Conservation (phyloP, 2,888 invertebrate genomes). For the Clanis bilineata region DNA sequence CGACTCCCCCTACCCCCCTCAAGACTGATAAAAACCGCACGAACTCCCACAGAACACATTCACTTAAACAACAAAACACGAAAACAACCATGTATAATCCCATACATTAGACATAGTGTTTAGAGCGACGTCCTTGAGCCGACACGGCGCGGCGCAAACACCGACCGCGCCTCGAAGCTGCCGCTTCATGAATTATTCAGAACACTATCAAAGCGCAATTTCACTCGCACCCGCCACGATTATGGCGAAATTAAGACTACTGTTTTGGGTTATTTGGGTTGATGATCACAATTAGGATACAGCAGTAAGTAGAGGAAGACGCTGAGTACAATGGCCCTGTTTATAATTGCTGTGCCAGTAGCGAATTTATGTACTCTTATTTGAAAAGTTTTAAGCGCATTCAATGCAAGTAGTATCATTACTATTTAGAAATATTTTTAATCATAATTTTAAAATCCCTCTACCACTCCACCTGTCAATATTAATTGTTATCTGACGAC, state of each 20-base stretch:
- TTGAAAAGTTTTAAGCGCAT: too few relatives aligned
- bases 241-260: background rate
- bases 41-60: background rate
- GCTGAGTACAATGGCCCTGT: background rate
- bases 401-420: too few relatives aligned
- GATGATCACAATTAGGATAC: background rate
- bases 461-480: too few relatives aligned
- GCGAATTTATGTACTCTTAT: too few relatives aligned
- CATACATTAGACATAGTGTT: background rate
- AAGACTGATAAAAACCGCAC: background rate
- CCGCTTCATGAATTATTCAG: conserved; percentile 3
- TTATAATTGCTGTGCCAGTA: too few relatives aligned
- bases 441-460: too few relatives aligned
- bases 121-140: background rate
- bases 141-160: too few relatives aligned
- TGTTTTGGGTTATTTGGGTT: background rate
- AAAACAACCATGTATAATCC: background rate
- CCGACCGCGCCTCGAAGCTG: background rate
- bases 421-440: too few relatives aligned
- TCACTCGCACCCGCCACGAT: background rate
- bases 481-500: too few relatives aligned
- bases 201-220: background rate
- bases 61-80: background rate
- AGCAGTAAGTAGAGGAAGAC: background rate
- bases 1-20: background rate